These are phyloP conservation scores for Siniperca chuatsi DNA, from an alignment of 2,113 vertebrate genomes.

Conservation along the genomic window DNA sequence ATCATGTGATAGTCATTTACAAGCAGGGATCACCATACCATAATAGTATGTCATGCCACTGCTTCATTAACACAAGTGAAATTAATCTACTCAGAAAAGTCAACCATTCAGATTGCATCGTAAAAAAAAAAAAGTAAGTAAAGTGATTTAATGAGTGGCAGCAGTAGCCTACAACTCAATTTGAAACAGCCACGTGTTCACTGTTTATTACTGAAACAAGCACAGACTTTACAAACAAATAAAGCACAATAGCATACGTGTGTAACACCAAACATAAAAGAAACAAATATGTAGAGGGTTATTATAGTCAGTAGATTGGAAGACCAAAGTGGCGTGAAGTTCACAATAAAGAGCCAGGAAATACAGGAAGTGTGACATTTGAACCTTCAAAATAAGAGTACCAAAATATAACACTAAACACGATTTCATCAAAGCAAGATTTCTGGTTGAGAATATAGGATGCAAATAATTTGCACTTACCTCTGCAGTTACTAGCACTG, in stretches of 20 bases:
- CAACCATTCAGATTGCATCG: neutral
- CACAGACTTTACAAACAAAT: neutral
- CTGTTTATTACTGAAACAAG: neutral
- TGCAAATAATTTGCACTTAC: neutral
- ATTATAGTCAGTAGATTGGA: neutral
- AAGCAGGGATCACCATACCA: neutral
- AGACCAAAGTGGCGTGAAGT: neutral
- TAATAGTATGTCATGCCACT: neutral
- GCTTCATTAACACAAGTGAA: neutral
- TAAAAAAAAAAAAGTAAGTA: neutral
- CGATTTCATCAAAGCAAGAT: neutral
- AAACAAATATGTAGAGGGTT: neutral
- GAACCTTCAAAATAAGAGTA: slow-evolving; percentile 48
- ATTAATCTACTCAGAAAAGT: neutral
- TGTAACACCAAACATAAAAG: neutral
- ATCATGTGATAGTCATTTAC: neutral
- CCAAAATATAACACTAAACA: neutral
- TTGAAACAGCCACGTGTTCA: neutral
- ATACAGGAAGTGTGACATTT: neutral
- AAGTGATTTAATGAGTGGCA: neutral
- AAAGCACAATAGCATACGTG: neutral
- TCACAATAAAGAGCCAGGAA: neutral
- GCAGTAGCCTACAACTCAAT: neutral
- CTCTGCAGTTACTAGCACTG: neutral
- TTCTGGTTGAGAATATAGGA: neutral